Evolutionary conservation across 2,888 invertebrate genomes (phyloP), one percentile per base, ranked within the genome.

Genomic region (Cephus sareptanus): DNA sequence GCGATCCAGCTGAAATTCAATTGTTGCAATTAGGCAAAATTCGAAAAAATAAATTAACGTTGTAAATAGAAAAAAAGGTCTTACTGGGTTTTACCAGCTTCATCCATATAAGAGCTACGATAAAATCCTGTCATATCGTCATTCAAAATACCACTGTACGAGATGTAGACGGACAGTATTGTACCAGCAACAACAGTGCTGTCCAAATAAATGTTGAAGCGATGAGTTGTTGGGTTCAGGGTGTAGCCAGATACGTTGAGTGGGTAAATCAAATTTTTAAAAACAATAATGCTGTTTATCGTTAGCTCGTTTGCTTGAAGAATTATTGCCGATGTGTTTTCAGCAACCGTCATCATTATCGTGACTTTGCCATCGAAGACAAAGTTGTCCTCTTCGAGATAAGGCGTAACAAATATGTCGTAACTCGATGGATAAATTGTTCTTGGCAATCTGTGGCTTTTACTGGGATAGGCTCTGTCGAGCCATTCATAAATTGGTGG

Each of bases 381-480:
- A 30, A 89, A 89, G 30, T 90, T 91, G 0, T 87, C 87, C 9
- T 92, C 88, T 56, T 89, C 88, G 0, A 94, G 92, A 75, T 93
- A 87, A 0, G 94, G 91, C 75, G 87, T 91, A 0, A 95, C 88
- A 23, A 88, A 87, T 15, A 95, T 92, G 31, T 92, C 92, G 85
- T 95, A 95, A 81, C 92, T 92, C 0, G 89, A 90, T 0, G 95
- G 95, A n/a, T 85, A 85, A 0, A 94, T 91, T 71, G 94, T 93
- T 77, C 91, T 93, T 0, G 97, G 96, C 80, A 97, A 91, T 85
- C 97, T 93, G 1, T 94, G 94, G 9, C 86, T 85, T 1, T 75
- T 3, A 1, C 23, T 75, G 1, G 79, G 78, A 80, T 88, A 88
- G 11, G 78, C 79, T 9, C 1, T 80, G 9, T 86, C 84, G 30